Percentiles rank a stretch among this genome's conserved stretches.
Conservation (phyloP, 2,888 invertebrate genomes). For the Lissonota sp. region DNA sequence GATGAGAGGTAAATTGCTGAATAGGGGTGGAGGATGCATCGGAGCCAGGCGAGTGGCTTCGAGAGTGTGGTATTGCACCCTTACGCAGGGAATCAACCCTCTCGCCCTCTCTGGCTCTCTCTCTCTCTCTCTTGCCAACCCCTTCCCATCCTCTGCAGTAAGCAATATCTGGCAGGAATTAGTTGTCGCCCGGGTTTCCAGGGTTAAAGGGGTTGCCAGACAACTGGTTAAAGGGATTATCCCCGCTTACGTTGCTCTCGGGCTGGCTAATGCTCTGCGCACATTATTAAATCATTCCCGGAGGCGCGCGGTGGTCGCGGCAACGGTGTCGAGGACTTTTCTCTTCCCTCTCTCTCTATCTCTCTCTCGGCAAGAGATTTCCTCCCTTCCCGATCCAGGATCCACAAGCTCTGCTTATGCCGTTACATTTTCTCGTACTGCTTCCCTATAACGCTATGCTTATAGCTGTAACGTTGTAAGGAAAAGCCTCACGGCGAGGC, state of each 20-base stretch:
- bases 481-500: constrained; percentile 39
- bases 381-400: constrained; percentile 50
- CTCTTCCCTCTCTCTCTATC: constrained; percentile 12
- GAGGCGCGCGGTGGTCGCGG: constrained; percentile 63
- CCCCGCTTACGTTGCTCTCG: constrained; percentile 78
- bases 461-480: constrained; percentile 30
- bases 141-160: constrained; percentile 55
- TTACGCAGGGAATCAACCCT: constrained; percentile 6
- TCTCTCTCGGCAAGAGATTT: background rate
- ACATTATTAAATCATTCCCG: constrained; percentile 81
- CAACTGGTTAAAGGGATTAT: constrained; percentile 82
- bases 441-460: constrained; percentile 28
- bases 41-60: constrained; percentile 20
- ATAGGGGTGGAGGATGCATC: constrained; percentile 23
- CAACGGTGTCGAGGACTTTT: constrained; percentile 38
- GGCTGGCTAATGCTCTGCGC: constrained; percentile 77
- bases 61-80: constrained; percentile 35
- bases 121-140: constrained; percentile 16
- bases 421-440: constrained; percentile 48
- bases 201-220: constrained; percentile 81
- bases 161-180: constrained; percentile 79
- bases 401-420: constrained; percentile 45
- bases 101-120: constrained; percentile 12
- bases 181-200: constrained; percentile 78
- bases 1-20: constrained; percentile 22